phyloP scores from a whole-genome alignment of 1,140 invertebrate species.

The Saxidomus purpurata region DNA sequence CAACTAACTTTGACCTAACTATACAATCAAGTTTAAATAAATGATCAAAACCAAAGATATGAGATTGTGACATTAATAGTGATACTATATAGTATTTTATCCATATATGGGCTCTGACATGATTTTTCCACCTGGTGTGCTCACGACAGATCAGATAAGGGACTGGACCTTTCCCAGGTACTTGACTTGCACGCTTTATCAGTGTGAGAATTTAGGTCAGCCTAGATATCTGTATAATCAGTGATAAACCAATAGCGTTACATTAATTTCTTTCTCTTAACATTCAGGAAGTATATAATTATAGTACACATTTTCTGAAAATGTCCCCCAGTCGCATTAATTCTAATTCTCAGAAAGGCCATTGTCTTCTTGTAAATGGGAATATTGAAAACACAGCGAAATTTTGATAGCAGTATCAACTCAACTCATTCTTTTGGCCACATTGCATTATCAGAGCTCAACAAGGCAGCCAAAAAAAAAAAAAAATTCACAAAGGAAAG shows the following conservation, averaged over 20 bases:
- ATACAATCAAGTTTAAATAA: too few species aligned
- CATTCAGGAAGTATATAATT: background rate
- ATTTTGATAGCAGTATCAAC: too few species aligned
- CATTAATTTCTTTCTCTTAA: background rate
- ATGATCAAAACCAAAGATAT: background rate
- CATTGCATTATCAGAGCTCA: too few species aligned
- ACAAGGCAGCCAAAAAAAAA: too few species aligned
- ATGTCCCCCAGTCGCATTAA: background rate
- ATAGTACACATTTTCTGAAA: background rate
- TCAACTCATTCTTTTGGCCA: too few species aligned
- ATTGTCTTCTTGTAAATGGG: too few species aligned
- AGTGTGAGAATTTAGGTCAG: background rate
- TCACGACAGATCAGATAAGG: background rate
- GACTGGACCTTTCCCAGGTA: background rate
- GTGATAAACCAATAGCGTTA: background rate
- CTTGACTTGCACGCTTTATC: background rate
- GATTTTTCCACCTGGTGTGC: background rate
- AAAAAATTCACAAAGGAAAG: too few species aligned
- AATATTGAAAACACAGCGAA: too few species aligned
- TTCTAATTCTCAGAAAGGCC: too few species aligned
- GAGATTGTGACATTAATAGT: background rate
- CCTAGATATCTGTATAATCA: background rate
- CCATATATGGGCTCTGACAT: background rate
- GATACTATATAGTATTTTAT: background rate
- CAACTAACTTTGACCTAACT: too few species aligned